Evolutionary conservation across 2,797 vertebrate species (phyloP), one percentile per base, ranked within the genome.

Genomic region (Microcaecilia unicolor): DNA sequence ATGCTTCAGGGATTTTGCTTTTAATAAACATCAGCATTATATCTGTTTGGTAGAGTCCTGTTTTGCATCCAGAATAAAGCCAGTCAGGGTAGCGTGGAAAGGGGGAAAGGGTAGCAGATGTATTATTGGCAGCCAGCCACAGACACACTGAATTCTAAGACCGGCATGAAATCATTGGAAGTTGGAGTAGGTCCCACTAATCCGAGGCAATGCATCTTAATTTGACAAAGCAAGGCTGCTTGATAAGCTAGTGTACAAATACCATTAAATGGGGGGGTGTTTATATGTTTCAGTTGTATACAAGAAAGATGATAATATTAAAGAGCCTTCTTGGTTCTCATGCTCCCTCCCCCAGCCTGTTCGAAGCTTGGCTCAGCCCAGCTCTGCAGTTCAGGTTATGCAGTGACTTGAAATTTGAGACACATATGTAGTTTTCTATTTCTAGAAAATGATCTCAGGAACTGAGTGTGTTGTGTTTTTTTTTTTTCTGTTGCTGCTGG

Each of bases 111-210:
- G 43, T 4, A 58, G 61, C 73, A 68, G 73, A 82, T 79, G 58
- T 70, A 67, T 77, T 74, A 48, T 66, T 86, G 84, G 84, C 80
- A 34, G 21, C 37, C 30, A 71, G 80, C 80, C 84, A 80, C 31
- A 3, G 70, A 71, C 75, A 69, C 64, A 45, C 48, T 45, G 67
- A 62, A 51, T 67, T 53, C 56, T 25, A 69, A 77, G 79, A 80
- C 80, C 86, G 81, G 58, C 70, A 80, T 89, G 84, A 87, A 84
- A 81, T 88, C 84, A 88, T 82, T 61, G 55, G 62, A 67, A 68
- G 81, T 68, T 74, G 63, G 59, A 77, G 69, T 74, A 76, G n/a
- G 79, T 74, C 72, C 74, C 57, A 67, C 77, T 81, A 78, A 84
- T 83, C 78, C 76, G 58, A 67, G 63, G 73, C 73, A 59, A 61